These are phyloP conservation scores for Linnaemya tessellans DNA, from an alignment of 2,888 invertebrate species.

Conservation along the genomic window DNA sequence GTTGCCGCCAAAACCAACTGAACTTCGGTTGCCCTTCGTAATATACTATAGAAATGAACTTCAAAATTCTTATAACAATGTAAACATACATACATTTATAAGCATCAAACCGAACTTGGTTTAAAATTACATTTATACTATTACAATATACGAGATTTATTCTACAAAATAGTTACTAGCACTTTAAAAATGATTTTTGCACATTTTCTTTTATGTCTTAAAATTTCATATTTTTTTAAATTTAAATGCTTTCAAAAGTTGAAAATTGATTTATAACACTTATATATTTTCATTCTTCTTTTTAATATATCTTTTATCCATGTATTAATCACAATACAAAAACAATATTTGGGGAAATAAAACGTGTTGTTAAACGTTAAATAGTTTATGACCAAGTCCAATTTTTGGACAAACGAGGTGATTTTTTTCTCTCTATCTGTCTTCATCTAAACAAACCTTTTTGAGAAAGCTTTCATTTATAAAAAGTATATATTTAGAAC, in stretches of 20 bases:
- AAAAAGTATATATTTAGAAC: conserved; percentile 41
- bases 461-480: conserved; percentile 57
- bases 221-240: conserved; percentile 30
- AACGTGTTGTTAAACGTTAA: conserved; percentile 72
- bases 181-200: conserved; percentile 44
- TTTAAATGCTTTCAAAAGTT: conserved; percentile 33
- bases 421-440: conserved; percentile 75
- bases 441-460: conserved; percentile 32
- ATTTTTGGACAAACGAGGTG: conserved; percentile 83
- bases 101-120: background rate
- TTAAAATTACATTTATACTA: background rate
- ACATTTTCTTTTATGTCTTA: conserved; percentile 38
- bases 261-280: conserved; percentile 55
- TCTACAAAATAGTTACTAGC: conserved; percentile 13
- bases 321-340: conserved; percentile 73
- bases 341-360: conserved; percentile 78
- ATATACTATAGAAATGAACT: too few relatives aligned
- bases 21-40: too few relatives aligned
- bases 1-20: too few relatives aligned
- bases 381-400: conserved; percentile 84
- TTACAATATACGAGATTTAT: background rate
- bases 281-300: conserved; percentile 65
- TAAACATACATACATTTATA: too few relatives aligned
- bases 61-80: too few relatives aligned
- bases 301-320: conserved; percentile 75